Base-by-base conservation (phyloP, 2,888 invertebrate species). In the Ommatoiulus sabulosus region DNA sequence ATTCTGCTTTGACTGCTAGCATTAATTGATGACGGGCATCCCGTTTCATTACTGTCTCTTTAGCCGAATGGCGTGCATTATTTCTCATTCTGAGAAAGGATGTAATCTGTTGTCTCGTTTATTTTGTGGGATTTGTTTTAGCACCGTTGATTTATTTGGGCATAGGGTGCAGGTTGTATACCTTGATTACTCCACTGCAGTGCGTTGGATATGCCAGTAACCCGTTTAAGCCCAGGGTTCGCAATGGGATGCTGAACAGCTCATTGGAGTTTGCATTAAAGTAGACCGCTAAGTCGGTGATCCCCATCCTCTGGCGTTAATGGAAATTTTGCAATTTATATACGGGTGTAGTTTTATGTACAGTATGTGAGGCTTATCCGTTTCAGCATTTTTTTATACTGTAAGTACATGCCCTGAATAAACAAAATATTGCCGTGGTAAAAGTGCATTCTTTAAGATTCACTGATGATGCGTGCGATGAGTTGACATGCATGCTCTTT, bases 271-370 rank as follows among this genome's bases (percentile, higher is more conserved):
- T 80, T 43, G 35, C 7, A 7, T 24, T 80, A 80, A 80, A 80
- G 35, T 15, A 80, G 80, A 80, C 80, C 80, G 35, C 3, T 43
- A 35, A 80, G 15, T 72, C 20, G 80, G 8, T 80, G 80, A 43
- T 80, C 80, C 80, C 5, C 5, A 43, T 80, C 80, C 80, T 80
- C 80, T 80, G 80, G 80, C 80, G 35, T 12, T 80, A 43, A 80
- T 80, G 80, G 80, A 43, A 80, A 80, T 35, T 80, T 43, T 35
- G 80, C 80, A 80, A 80, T 80, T 80, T 80, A 80, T 80, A 80
- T 80, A 43, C 80, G 10, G 80, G 15, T 15, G 80, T 35, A 80
- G 35, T 80, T 80, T 43, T 35, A 80, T 80, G 57, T 4, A 57
- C 57, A 57, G 57, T 57, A 7, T n/a, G 80, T 15, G 5, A 3